phyloP scores from a whole-genome alignment of 1,140 invertebrate genomes.

The Hylaeus volcanicus region DNA sequence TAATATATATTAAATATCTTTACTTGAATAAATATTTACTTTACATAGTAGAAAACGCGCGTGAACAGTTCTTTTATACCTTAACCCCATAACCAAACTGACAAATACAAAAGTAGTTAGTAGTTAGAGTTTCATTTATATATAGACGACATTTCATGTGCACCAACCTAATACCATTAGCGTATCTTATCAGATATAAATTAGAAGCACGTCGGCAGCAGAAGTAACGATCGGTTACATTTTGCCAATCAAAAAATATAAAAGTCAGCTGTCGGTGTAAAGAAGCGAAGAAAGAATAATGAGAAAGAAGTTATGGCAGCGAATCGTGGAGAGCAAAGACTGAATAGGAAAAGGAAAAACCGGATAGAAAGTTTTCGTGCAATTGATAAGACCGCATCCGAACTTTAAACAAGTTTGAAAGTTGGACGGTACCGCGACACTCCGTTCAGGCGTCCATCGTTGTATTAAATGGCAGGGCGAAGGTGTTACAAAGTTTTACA shows the following conservation, averaged over 20 bases:
- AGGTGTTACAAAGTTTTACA: constrained; percentile 50
- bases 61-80: too few species aligned
- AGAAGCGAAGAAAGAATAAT: neutral
- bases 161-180: too few species aligned
- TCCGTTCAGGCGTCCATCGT: constrained; percentile 46
- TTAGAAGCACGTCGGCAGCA: too few species aligned
- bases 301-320: neutral
- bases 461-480: constrained; percentile 51
- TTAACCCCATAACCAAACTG: too few species aligned
- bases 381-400: constrained; percentile 62
- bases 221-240: too few species aligned
- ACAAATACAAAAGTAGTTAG: too few species aligned
- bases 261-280: neutral
- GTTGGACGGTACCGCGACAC: constrained; percentile 44
- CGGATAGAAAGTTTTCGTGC: constrained; percentile 54
- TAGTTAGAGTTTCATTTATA: too few species aligned
- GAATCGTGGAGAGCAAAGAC: constrained; percentile 1
- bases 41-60: too few species aligned
- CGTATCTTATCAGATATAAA: too few species aligned
- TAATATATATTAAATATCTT: too few species aligned
- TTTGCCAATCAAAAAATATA: neutral
- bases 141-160: too few species aligned
- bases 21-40: too few species aligned
- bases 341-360: neutral
- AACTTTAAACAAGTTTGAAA: constrained; percentile 68